Percentiles rank a stretch among this genome's conserved stretches.
Evolutionary conservation across 2,797 vertebrate species (phyloP).

Genomic region (Epinephelus coioides): DNA sequence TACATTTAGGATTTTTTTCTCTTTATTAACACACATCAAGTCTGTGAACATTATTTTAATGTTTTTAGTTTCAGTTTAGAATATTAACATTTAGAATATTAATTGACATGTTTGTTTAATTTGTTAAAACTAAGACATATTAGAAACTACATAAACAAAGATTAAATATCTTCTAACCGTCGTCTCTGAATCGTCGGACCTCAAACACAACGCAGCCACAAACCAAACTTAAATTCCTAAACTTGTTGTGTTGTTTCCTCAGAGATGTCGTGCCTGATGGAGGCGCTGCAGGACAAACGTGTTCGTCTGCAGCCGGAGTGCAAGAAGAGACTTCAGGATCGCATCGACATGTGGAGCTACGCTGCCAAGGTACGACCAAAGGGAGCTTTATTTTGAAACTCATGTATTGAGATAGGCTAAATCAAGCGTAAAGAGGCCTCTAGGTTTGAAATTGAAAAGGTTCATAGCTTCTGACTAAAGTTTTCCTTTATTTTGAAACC

Average conservation of each 20-base stretch:
- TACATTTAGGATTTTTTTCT: too few relatives aligned
- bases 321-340: constrained; percentile 97
- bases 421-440: background rate
- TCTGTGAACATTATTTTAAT: background rate
- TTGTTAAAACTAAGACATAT: background rate
- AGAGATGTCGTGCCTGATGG: constrained; percentile 99
- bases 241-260: constrained; percentile 41
- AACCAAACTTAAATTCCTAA: too few relatives aligned
- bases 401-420: background rate
- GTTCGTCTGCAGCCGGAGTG: constrained; percentile 97
- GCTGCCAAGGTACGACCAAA: constrained; percentile 91
- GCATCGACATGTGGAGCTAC: constrained; percentile 99
- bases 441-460: background rate
- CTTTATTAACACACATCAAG: too few relatives aligned
- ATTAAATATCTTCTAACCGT: too few relatives aligned
- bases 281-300: constrained; percentile 95
- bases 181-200: background rate
- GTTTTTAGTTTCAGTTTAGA: background rate
- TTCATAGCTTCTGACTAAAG: too few relatives aligned
- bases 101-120: background rate
- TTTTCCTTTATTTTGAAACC: too few relatives aligned
- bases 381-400: background rate
- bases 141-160: background rate
- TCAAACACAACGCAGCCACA: background rate
- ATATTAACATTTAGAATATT: background rate